Conservation (phyloP, 1,140 invertebrate genomes). For the Macrosteles quadrilineatus region DNA sequence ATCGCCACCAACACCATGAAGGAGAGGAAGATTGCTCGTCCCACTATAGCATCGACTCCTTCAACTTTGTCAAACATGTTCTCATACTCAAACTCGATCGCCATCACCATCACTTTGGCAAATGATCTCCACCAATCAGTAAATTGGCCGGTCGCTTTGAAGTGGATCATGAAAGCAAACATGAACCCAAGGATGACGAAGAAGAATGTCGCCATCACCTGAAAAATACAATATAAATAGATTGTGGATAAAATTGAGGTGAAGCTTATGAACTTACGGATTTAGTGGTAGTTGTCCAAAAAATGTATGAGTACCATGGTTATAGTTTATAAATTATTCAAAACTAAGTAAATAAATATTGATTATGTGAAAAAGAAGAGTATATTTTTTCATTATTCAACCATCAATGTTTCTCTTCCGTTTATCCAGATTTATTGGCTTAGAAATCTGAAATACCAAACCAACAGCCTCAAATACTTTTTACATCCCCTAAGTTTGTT, state of each 20-base stretch:
- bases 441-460: too few species aligned
- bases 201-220: conserved; percentile 54
- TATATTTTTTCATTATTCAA: too few species aligned
- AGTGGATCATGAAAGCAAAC: conserved; percentile 57
- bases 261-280: too few species aligned
- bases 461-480: too few species aligned
- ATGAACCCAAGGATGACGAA: conserved; percentile 59
- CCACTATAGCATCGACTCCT: conserved; percentile 37
- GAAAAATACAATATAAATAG: conserved; percentile 23
- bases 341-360: too few species aligned
- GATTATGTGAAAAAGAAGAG: too few species aligned
- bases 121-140: conserved; percentile 51
- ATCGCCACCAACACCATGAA: conserved; percentile 51
- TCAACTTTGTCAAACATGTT: conserved; percentile 46
- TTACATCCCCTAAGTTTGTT: too few species aligned
- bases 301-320: too few species aligned
- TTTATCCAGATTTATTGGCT: too few species aligned
- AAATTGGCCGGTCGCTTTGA: conserved; percentile 51
- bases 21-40: conserved; percentile 42
- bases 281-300: too few species aligned
- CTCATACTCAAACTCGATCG: conserved; percentile 59
- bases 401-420: too few species aligned
- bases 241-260: not conserved
- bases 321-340: too few species aligned
- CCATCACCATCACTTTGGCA: conserved; percentile 59